Evolutionary conservation across 2,888 invertebrate species (phyloP).

Genomic region (Patella pellucida): DNA sequence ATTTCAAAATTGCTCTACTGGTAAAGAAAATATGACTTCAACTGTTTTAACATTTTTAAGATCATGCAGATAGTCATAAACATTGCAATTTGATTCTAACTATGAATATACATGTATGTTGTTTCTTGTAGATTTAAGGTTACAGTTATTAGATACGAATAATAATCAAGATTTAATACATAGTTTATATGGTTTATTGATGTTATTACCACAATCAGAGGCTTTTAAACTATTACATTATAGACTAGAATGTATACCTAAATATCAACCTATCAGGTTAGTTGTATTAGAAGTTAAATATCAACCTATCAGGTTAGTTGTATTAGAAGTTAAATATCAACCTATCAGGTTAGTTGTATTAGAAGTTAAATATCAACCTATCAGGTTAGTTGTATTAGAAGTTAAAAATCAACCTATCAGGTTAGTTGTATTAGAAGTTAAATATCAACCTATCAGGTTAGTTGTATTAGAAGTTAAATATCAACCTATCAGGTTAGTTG

Average conservation of each 20-base stretch:
- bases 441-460: slow-evolving; percentile 72
- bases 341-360: slow-evolving; percentile 69
- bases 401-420: slow-evolving; percentile 72
- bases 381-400: too few relatives aligned
- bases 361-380: slow-evolving; percentile 73
- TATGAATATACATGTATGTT: too few relatives aligned
- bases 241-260: slow-evolving; percentile 85
- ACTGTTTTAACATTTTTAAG: too few relatives aligned
- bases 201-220: slow-evolving; percentile 97
- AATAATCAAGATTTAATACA: slow-evolving; percentile 84
- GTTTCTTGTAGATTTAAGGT: slow-evolving; percentile 81
- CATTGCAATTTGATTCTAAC: too few relatives aligned
- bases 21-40: too few relatives aligned
- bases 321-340: slow-evolving; percentile 71
- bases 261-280: slow-evolving; percentile 72
- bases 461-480: too few relatives aligned
- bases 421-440: slow-evolving; percentile 65
- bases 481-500: slow-evolving; percentile 72
- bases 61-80: too few relatives aligned
- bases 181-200: slow-evolving; percentile 93
- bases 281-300: slow-evolving; percentile 68
- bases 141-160: slow-evolving; percentile 85
- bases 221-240: slow-evolving; percentile 89
- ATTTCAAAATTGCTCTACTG: too few relatives aligned
- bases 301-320: slow-evolving; percentile 72